Conservation (phyloP, 2,113 vertebrate species). For the Elgaria multicarinata region DNA sequence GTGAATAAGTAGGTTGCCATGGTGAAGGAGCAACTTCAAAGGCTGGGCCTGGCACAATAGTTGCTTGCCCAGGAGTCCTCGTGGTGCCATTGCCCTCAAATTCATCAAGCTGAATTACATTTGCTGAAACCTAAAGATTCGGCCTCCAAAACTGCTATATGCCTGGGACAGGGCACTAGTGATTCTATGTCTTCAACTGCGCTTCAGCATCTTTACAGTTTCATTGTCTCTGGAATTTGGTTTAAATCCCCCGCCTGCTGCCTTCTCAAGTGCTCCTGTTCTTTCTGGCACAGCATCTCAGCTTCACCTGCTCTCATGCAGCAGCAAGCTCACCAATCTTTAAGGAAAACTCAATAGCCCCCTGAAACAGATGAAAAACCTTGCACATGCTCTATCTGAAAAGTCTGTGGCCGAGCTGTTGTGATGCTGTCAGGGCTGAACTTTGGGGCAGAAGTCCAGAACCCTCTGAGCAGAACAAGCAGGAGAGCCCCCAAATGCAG, state of each 20-base stretch:
- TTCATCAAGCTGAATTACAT: not conserved
- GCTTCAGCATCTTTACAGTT: not conserved
- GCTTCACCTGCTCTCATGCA: not conserved
- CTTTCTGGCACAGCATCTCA: constrained; percentile 92
- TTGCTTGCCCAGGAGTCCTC: not conserved
- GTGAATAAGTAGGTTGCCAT: too few species aligned
- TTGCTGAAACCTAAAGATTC: not conserved
- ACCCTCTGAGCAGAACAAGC: not conserved
- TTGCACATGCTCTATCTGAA: too few species aligned
- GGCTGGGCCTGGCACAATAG: not conserved
- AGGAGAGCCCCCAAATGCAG: not conserved
- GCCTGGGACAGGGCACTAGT: too few species aligned
- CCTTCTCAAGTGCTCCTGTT: constrained; percentile 90
- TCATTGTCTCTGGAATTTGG: constrained; percentile 89
- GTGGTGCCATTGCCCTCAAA: too few species aligned
- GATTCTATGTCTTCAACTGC: not conserved
- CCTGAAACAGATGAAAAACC: too few species aligned
- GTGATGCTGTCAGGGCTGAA: not conserved
- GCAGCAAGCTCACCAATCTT: not conserved
- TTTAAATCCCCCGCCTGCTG: constrained; percentile 90
- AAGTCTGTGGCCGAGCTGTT: not conserved
- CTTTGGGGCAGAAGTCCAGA: not conserved
- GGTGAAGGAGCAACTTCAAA: too few species aligned
- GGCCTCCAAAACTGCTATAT: not conserved
- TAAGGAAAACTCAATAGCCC: too few species aligned